Conservation (phyloP, 2,888 invertebrate species). For the Andrena bucephala region DNA sequence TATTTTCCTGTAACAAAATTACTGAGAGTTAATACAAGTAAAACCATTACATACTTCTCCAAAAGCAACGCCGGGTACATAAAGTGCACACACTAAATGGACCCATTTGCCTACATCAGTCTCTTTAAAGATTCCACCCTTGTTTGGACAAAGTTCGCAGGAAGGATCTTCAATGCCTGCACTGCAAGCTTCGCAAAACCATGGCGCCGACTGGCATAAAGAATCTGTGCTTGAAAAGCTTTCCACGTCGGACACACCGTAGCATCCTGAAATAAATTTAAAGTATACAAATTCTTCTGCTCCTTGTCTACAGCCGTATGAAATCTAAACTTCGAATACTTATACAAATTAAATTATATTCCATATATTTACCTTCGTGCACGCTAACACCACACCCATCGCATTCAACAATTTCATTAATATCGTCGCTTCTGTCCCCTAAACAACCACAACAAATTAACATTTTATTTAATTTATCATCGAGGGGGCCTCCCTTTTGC, state of each 20-base stretch:
- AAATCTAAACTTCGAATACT: neutral
- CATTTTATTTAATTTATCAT: slow-evolving; percentile 88
- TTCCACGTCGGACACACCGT: slow-evolving; percentile 96
- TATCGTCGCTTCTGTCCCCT: slow-evolving; percentile 96
- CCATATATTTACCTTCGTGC: slow-evolving; percentile 91
- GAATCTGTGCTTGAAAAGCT: slow-evolving; percentile 97
- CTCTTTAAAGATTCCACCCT: slow-evolving; percentile 96
- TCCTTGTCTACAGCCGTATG: neutral
- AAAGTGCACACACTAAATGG: slow-evolving; percentile 98
- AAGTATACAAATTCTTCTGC: neutral
- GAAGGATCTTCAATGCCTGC: slow-evolving; percentile 94
- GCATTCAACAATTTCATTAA: slow-evolving; percentile 98
- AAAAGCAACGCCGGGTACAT: slow-evolving; percentile 98
- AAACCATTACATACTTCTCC: slow-evolving; percentile 89
- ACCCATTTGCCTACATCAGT: slow-evolving; percentile 99
- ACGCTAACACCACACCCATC: slow-evolving; percentile 98
- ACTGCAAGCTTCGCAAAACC: slow-evolving; percentile 99
- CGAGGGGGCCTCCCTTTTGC: slow-evolving; percentile 82
- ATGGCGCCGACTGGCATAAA: slow-evolving; percentile 98
- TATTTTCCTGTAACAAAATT: too few relatives aligned
- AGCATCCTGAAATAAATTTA: slow-evolving; percentile 89
- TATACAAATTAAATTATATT: slow-evolving; percentile 1
- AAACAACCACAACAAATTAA: slow-evolving; percentile 97
- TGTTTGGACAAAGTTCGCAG: slow-evolving; percentile 98
- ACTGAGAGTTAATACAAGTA: neutral